phyloP scores from a whole-genome alignment of 2,888 invertebrate genomes.

The Amiota mariae region DNA sequence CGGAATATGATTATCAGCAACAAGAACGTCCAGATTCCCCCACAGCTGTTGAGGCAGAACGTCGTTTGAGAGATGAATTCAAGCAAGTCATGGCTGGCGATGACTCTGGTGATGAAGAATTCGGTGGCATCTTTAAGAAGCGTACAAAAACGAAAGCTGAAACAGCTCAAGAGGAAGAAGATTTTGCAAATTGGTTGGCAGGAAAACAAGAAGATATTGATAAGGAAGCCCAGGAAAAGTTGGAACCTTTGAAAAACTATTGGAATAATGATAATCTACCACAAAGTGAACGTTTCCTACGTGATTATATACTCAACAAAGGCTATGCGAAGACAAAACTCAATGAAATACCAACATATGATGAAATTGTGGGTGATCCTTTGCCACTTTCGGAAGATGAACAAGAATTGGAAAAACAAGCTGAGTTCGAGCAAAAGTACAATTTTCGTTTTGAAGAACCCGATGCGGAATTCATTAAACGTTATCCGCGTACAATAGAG shows the following conservation, averaged over 20 bases:
- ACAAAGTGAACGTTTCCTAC: constrained; percentile 89
- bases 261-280: constrained; percentile 90
- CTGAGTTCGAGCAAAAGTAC: constrained; percentile 93
- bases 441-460: constrained; percentile 98
- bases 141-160: constrained; percentile 76
- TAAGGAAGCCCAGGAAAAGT: constrained; percentile 77
- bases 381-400: constrained; percentile 85
- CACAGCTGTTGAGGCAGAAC: constrained; percentile 81
- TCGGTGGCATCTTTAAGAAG: constrained; percentile 76
- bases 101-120: constrained; percentile 75
- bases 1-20: constrained; percentile 45
- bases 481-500: constrained; percentile 92
- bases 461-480: constrained; percentile 91
- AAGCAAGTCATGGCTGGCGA: constrained; percentile 74
- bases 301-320: constrained; percentile 93
- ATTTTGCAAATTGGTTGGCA: constrained; percentile 86
- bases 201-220: constrained; percentile 81
- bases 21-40: constrained; percentile 67
- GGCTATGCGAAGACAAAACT: constrained; percentile 77
- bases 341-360: constrained; percentile 77
- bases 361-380: constrained; percentile 79
- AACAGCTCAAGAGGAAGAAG: constrained; percentile 75
- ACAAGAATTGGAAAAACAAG: constrained; percentile 84
- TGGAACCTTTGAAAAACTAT: constrained; percentile 85
- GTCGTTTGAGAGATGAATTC: constrained; percentile 79